Evolutionary conservation across 2,888 invertebrate genomes (phyloP).

Genomic region (Pterobdella sp.): DNA sequence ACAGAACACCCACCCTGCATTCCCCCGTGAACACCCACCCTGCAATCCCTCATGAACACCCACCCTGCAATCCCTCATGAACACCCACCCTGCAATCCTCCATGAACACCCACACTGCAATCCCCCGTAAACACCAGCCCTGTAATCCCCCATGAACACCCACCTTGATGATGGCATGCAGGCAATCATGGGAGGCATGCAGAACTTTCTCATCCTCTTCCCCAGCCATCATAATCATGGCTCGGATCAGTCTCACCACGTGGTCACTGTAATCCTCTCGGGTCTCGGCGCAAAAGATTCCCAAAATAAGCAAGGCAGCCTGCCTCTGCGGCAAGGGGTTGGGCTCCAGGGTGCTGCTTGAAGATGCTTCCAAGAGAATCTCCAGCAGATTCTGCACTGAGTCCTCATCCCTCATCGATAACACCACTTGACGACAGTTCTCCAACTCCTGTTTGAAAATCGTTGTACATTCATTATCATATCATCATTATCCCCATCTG

Average conservation of each 20-base stretch:
- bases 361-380: constrained; percentile 65
- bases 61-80: too few relatives aligned
- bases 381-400: constrained; percentile 81
- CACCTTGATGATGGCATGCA: constrained; percentile 76
- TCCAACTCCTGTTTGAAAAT: constrained; percentile 61
- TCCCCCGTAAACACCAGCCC: not conserved
- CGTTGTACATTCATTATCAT: not conserved
- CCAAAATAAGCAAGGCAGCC: constrained; percentile 76
- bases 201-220: constrained; percentile 72
- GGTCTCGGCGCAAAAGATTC: constrained; percentile 80
- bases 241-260: constrained; percentile 77
- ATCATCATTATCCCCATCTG: not conserved
- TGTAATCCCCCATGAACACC: too few relatives aligned
- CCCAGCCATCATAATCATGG: constrained; percentile 74
- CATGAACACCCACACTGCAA: too few relatives aligned
- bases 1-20: too few relatives aligned
- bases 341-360: constrained; percentile 47
- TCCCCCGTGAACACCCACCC: too few relatives aligned
- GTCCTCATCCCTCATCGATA: constrained; percentile 72
- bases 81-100: too few relatives aligned
- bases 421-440: constrained; percentile 82
- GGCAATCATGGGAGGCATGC: constrained; percentile 80
- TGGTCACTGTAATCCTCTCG: constrained; percentile 78
- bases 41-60: too few relatives aligned
- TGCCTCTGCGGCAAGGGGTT: constrained; percentile 50